Percentiles rank a stretch among this genome's conserved stretches.
Evolutionary conservation across 2,888 invertebrate genomes (phyloP).

Genomic region (Cataglyphis cursor): DNA sequence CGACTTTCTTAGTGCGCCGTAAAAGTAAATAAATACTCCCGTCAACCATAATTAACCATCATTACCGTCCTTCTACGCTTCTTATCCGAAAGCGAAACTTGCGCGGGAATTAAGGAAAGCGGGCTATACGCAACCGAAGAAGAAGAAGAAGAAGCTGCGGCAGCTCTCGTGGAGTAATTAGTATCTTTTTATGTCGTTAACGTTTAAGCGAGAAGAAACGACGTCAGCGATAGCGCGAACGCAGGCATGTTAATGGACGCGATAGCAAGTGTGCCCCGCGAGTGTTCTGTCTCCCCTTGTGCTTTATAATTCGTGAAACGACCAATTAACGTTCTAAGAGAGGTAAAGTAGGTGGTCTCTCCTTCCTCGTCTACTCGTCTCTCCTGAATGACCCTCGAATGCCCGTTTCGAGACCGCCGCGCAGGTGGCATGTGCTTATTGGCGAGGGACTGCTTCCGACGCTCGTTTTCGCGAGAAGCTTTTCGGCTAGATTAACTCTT

Average conservation of each 20-base stretch:
- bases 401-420: conserved; percentile 2
- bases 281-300: conserved; percentile 42
- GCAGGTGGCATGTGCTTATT: conserved; percentile 12
- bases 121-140: conserved; percentile 46
- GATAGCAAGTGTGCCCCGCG: conserved; percentile 69
- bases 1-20: background rate
- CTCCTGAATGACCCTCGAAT: background rate
- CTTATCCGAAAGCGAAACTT: conserved; percentile 25
- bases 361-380: background rate
- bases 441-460: background rate
- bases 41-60: background rate
- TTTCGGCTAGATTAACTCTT: conserved; percentile 29
- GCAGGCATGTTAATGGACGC: conserved; percentile 81
- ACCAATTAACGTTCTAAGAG: conserved; percentile 83
- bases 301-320: conserved; percentile 82
- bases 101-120: conserved; percentile 70
- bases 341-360: conserved; percentile 75
- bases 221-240: conserved; percentile 67
- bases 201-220: conserved; percentile 59
- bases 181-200: conserved; percentile 73
- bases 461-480: background rate
- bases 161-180: conserved; percentile 65
- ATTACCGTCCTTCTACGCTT: background rate
- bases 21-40: conserved; percentile 21
- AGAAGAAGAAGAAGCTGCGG: conserved; percentile 48